Percentiles rank a stretch among this genome's conserved stretches.
Conservation (phyloP, 2,888 invertebrate genomes). For the Nephrotoma guestfalica region DNA sequence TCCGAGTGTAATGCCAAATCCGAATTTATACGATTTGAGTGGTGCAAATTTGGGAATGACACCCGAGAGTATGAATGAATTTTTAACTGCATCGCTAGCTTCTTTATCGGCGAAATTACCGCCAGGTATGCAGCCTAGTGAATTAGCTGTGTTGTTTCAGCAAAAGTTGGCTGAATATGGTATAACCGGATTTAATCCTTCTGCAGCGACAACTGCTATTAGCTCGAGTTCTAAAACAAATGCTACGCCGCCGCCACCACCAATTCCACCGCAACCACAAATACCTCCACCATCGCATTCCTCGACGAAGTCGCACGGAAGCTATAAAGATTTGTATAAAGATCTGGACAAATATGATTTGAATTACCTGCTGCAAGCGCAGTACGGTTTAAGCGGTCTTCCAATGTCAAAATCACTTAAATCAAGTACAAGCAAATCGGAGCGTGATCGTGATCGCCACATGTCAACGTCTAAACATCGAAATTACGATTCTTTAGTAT, state of each 20-base stretch:
- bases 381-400: background rate
- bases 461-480: slow-evolving; percentile 4
- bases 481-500: slow-evolving; percentile 1
- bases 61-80: slow-evolving; percentile 19
- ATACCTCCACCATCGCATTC: slow-evolving; percentile 2
- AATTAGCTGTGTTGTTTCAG: slow-evolving; percentile 26
- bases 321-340: slow-evolving; percentile 1
- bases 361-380: slow-evolving; percentile 7
- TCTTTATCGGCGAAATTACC: slow-evolving; percentile 29
- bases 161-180: slow-evolving; percentile 27
- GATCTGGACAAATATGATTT: slow-evolving; percentile 4
- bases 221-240: slow-evolving; percentile 13
- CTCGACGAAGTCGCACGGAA: background rate
- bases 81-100: slow-evolving; percentile 30
- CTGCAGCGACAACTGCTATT: slow-evolving; percentile 28
- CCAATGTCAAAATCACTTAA: background rate
- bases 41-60: slow-evolving; percentile 8
- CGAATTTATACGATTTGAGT: slow-evolving; percentile 19
- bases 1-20: slow-evolving; percentile 29
- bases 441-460: slow-evolving; percentile 6
- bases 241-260: background rate
- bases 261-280: background rate
- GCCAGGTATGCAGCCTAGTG: slow-evolving; percentile 27
- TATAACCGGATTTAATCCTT: slow-evolving; percentile 26
- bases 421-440: slow-evolving; percentile 5